Evolutionary conservation across 2,113 vertebrate species (phyloP).

Genomic region (Halichoeres trimaculatus): DNA sequence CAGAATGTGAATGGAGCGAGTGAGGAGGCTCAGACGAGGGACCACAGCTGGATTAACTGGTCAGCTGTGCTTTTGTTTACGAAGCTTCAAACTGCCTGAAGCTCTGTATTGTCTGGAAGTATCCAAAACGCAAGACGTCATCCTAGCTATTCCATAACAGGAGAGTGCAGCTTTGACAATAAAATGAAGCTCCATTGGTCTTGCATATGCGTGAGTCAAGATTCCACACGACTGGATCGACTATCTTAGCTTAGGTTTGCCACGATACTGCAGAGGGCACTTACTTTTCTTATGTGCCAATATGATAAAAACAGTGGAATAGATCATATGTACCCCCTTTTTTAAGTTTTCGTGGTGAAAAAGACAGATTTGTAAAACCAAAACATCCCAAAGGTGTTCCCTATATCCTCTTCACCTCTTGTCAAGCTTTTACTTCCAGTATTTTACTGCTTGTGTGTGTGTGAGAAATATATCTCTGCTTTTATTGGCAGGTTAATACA

Average conservation of each 20-base stretch:
- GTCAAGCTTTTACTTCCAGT: conserved; percentile 52
- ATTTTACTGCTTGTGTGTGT: conserved; percentile 66
- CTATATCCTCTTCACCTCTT: conserved; percentile 33
- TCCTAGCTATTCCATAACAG: conserved; percentile 13
- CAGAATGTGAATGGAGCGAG: conserved; percentile 45
- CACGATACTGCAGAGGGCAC: background rate
- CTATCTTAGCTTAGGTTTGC: background rate
- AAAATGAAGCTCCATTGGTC: background rate
- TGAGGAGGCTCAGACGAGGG: conserved; percentile 57
- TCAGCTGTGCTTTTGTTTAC: conserved; percentile 71
- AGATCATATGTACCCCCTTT: background rate
- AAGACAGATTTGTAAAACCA: conserved; percentile 3
- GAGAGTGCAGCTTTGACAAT: background rate
- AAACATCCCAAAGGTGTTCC: conserved; percentile 45
- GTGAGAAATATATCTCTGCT: conserved; percentile 69
- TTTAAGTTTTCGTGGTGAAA: background rate
- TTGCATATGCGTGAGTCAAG: background rate
- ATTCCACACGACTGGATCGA: too few relatives aligned
- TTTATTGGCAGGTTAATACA: conserved; percentile 71
- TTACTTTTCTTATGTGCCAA: background rate
- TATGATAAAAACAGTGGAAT: background rate
- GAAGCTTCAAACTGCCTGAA: conserved; percentile 45
- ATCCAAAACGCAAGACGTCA: conserved; percentile 29
- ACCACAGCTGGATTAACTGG: conserved; percentile 77
- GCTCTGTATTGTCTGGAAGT: conserved; percentile 59